Evolutionary conservation across 2,888 invertebrate species (phyloP).

Genomic region (Gari tellinella): DNA sequence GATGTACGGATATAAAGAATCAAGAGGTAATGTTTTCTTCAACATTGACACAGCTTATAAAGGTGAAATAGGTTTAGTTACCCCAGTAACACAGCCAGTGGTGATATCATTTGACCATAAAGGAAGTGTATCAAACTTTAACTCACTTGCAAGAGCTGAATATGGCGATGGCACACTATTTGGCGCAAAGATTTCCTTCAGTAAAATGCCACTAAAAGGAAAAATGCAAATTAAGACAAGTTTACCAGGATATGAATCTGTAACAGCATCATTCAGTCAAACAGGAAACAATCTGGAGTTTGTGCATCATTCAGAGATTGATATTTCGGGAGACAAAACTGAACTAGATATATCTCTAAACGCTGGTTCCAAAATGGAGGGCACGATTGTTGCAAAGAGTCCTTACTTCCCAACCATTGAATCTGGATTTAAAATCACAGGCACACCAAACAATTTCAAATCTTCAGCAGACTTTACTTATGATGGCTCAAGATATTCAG

Average conservation of each 20-base stretch:
- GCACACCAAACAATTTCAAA: conserved; percentile 11
- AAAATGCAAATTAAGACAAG: conserved; percentile 1
- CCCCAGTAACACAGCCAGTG: background rate
- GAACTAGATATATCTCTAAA: conserved; percentile 58
- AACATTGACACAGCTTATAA: conserved; percentile 12
- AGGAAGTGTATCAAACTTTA: conserved; percentile 39
- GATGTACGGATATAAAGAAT: background rate
- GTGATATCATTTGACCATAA: conserved; percentile 33
- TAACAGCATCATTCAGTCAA: conserved; percentile 37
- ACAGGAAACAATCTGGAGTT: conserved; percentile 31
- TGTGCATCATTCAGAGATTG: conserved; percentile 42
- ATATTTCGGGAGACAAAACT: conserved; percentile 42
- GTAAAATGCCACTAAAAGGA: background rate
- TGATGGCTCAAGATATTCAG: conserved; percentile 24
- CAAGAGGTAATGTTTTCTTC: conserved; percentile 3
- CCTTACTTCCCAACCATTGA: conserved; percentile 25
- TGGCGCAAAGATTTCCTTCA: conserved; percentile 13
- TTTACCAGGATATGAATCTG: conserved; percentile 7
- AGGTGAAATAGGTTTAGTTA: background rate
- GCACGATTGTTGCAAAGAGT: conserved; percentile 26
- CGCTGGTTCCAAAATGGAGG: conserved; percentile 44
- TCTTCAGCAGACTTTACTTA: conserved; percentile 14
- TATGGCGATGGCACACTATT: conserved; percentile 14
- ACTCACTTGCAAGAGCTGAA: background rate
- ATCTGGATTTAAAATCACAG: conserved; percentile 39